Evolutionary conservation across 2,888 invertebrate genomes (phyloP), one percentile per base, ranked within the genome.

Genomic region (Balanococcus diminutus): DNA sequence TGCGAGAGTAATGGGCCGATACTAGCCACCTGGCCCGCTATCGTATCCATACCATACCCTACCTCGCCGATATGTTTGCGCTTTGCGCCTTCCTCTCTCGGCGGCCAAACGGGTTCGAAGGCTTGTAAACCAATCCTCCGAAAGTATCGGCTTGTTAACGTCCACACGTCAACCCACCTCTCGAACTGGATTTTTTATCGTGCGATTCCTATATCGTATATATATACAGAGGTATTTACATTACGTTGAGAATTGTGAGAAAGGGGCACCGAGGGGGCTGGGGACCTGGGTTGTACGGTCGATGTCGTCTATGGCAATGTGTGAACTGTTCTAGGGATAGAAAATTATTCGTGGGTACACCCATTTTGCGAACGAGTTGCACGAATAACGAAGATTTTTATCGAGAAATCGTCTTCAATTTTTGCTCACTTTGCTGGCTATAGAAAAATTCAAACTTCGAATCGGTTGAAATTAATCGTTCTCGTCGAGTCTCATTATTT

Each of bases 141-240:
- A 84, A 84, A 84, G 84, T 84, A 84, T 84, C 84, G 84, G 72
- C 67, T 84, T 72, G 84, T 84, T 84, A 84, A 84, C 84, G 84
- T 84, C 84, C 84, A 84, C 84, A 84, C 84, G 72, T 84, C 84
- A 84, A 84, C 84, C 84, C 84, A 84, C 84, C 84, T 84, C 67
- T 67, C 36, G 32, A 83, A n/a, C 31, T 11, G 83, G 51, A n/a
- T 61, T 83, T 61, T 83, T 51, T 11, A 82, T 82, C 56, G 11
- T 31, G 46, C 81, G 56, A 82, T 51, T 82, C 28, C 25, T 42
- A 25, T 6, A 61, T 61, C 22, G 19, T 14, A 32, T 32, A n/a
- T n/a, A n/a, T n/a, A n/a, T n/a, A n/a, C n/a, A n/a, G n/a, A 32
- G 28, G 14, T 28, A 31, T 72, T 31, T 28, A 72, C 72, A 32